These are phyloP conservation scores for Bembecia ichneumoniformis DNA, from an alignment of 2,888 invertebrate genomes.

Conservation along the genomic window DNA sequence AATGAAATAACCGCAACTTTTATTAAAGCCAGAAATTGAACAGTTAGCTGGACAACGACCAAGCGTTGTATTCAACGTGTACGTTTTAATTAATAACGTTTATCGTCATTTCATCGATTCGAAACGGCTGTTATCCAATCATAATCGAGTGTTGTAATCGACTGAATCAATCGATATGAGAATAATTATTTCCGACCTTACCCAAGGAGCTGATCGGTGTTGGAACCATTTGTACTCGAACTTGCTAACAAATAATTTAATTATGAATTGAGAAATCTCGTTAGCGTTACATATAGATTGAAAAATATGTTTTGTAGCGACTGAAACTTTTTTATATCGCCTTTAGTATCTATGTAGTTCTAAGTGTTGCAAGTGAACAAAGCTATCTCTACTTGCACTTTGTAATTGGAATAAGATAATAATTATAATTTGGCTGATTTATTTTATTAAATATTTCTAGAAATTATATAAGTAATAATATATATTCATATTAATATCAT, in stretches of 20 bases:
- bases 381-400: too few relatives aligned
- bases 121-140: constrained; percentile 50
- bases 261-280: constrained; percentile 34
- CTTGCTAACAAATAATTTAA: constrained; percentile 53
- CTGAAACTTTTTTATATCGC: too few relatives aligned
- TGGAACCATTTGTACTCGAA: constrained; percentile 27
- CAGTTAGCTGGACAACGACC: background rate
- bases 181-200: constrained; percentile 63
- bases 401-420: too few relatives aligned
- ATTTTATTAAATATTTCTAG: too few relatives aligned
- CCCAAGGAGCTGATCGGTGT: constrained; percentile 48
- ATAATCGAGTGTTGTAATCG: constrained; percentile 49
- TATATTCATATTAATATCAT: too few relatives aligned
- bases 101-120: constrained; percentile 42
- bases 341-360: too few relatives aligned
- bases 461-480: too few relatives aligned
- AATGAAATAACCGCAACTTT: too few relatives aligned
- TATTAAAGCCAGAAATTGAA: background rate
- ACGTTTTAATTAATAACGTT: constrained; percentile 11
- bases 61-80: constrained; percentile 10
- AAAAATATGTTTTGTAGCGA: too few relatives aligned
- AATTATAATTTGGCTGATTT: too few relatives aligned
- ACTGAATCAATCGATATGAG: constrained; percentile 46
- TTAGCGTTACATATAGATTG: constrained; percentile 23
- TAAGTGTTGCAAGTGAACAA: too few relatives aligned